Evolutionary conservation across 2,113 vertebrate genomes (phyloP).

Genomic region (Callithrix jacchus): DNA sequence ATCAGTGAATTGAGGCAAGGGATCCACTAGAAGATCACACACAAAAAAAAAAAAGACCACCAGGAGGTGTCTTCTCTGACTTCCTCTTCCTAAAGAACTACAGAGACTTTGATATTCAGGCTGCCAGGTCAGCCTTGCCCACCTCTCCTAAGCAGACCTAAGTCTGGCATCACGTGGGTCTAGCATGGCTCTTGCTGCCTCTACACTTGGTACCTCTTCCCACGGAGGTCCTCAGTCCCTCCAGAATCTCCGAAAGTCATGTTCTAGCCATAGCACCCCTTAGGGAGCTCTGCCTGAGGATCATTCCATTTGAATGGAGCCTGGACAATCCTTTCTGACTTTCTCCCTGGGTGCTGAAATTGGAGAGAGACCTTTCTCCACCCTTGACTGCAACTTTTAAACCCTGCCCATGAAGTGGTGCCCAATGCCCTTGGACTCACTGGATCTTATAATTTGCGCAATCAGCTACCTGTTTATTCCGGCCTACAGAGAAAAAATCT

Average conservation of each 20-base stretch:
- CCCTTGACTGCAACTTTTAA: background rate
- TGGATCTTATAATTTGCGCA: background rate
- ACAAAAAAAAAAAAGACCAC: background rate
- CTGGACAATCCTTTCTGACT: background rate
- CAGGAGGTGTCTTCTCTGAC: background rate
- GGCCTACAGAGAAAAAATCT: background rate
- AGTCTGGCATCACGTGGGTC: background rate
- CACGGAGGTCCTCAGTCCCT: background rate
- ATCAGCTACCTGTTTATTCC: background rate
- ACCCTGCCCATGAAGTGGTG: background rate
- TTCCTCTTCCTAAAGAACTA: background rate
- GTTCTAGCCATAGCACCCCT: background rate
- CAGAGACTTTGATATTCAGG: background rate
- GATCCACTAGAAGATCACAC: background rate
- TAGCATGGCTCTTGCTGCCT: background rate
- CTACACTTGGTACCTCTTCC: background rate
- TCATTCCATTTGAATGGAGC: background rate
- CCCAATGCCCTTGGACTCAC: background rate
- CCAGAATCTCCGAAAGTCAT: background rate
- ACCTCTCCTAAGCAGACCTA: background rate
- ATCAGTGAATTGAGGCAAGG: background rate
- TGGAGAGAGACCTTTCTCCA: background rate
- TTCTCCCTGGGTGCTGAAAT: background rate
- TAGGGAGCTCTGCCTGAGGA: background rate
- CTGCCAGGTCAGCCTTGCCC: background rate